Evolutionary conservation across 2,797 vertebrate species (phyloP), one percentile per base, ranked within the genome.

Genomic region (Paratrypauchen microcephalus): DNA sequence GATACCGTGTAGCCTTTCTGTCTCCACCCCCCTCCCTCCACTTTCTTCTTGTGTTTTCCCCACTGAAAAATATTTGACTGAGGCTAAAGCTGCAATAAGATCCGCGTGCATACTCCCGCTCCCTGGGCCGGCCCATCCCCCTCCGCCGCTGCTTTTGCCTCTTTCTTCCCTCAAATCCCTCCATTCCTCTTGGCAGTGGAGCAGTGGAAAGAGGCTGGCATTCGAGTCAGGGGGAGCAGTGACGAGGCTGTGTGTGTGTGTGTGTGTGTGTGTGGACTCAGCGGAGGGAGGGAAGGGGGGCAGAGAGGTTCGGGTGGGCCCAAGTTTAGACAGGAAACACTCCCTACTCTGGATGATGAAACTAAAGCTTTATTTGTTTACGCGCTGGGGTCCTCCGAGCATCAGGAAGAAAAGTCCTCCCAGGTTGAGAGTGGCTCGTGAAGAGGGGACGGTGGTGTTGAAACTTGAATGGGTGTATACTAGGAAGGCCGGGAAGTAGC

Each of bases 141-240:
- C 88, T 83, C 84, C 75, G 59, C 59, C 21, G 30, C 8, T 61
- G 36, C 73, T 76, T 81, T 85, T 80, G 83, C 88, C 92, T 90
- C 90, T 93, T 92, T 94, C 94, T 95, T 94, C 88, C 90, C 88
- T 90, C 88, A 87, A 92, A 93, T 91, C 90, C 87, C 90, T 92
- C 85, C 88, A 90, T 92, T 91, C 89, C 88, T 92, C 85, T 84
- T 81, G 73, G 89, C 89, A 91, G 84, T 91, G 90, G 87, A 91
- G 89, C 88, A 86, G 89, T 90, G 89, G 88, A 91, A 91, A 89
- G 88, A 90, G 91, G 85, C 86, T 91, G 86, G 87, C 85, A 90
- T 88, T 88, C 87, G 77, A 86, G 88, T 88, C 79, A 81, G 77
- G 81, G 73, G 79, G 80, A 65, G 70, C 83, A 87, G 81, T 85